phyloP scores from a whole-genome alignment of 2,888 invertebrate genomes.

The Nezara viridula region DNA sequence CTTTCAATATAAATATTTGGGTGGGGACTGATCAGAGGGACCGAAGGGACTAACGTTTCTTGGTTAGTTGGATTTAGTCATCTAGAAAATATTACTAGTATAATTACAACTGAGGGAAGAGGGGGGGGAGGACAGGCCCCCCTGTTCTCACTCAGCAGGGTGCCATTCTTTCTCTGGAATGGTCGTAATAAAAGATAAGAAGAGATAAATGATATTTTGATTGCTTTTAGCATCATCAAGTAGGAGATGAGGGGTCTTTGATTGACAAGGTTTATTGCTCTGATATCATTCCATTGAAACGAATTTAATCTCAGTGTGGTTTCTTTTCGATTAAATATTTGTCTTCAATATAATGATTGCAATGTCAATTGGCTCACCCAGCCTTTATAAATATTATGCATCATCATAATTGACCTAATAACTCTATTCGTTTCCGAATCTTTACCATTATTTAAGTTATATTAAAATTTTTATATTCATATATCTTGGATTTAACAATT shows the following conservation, averaged over 20 bases:
- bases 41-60: neutral
- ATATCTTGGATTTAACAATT: no score
- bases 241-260: neutral
- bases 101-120: neutral
- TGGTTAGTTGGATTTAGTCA: neutral
- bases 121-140: neutral
- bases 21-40: no score
- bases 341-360: neutral
- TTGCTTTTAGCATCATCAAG: neutral
- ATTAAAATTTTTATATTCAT: no score
- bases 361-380: no score
- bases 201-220: slow-evolving; percentile 2
- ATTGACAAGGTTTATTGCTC: neutral
- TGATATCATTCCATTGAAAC: neutral
- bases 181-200: neutral
- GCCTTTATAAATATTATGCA: no score
- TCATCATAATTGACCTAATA: no score
- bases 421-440: no score
- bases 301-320: neutral
- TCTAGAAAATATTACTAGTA: neutral
- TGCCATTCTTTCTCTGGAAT: slow-evolving; percentile 3
- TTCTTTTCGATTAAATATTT: neutral
- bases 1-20: no score
- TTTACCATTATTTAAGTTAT: no score
- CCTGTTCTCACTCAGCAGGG: neutral